Evolutionary conservation across 2,113 vertebrate species (phyloP), one percentile per base, ranked within the genome.

Genomic region (Macquaria australasica): DNA sequence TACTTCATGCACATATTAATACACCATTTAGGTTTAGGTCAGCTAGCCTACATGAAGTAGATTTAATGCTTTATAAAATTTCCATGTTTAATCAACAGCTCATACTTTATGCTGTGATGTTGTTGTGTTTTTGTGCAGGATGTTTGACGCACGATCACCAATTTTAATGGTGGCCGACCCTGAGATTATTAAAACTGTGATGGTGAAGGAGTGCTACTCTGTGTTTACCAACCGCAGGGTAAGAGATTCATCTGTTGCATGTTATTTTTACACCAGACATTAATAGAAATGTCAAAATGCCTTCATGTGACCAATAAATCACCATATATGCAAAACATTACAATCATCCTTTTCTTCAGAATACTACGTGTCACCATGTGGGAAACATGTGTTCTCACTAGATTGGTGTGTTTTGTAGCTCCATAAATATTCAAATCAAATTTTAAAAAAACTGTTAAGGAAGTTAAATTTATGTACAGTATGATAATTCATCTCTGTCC

Each of bases 151-250:
- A 74, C 95, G 96, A 8, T 23, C 51, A 15, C 96, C 97, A 1
- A 0, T 93, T 1, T 28, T 97, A 70, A 93, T 92, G 37, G 28
- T 95, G 74, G 43, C 94, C 77, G 96, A 97, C 71, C 93, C 95
- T 1, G 41, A 89, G 39, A 89, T 97, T 14, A 89, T 97, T 50
- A 96, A 96, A 93, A 79, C 59, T 15, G 83, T 97, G 81, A 31
- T 97, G 90, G 94, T 97, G 76, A 97, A 97, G 90, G 97, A 97
- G 34, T 97, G 93, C 88, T 96, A 95, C 79, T 85, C 73, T 3
- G 0, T 59, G 69, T 97, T 97, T 67, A 96, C 96, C 77, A 97
- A 97, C 76, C 91, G 87, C 77, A 90, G 94, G 91, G 96, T 96
- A 82, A 86, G 94, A 91, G 1, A n/a, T 50, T 18, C 45, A 0